These are phyloP conservation scores for Tragopan temminckii DNA, from an alignment of 2,797 vertebrate genomes.

Conservation along the genomic window DNA sequence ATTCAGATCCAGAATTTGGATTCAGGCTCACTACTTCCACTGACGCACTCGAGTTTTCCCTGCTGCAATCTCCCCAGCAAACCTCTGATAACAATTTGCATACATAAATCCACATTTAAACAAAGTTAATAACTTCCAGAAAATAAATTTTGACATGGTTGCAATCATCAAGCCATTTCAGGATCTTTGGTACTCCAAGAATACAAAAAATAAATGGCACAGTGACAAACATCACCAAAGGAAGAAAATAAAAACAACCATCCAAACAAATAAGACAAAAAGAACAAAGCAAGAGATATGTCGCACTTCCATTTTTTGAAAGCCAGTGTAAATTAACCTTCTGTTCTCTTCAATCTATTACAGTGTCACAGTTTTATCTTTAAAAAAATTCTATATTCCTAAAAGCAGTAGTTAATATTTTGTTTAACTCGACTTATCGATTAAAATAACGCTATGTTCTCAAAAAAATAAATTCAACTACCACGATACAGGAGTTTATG, in stretches of 20 bases:
- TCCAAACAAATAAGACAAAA: conserved; percentile 47
- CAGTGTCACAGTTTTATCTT: conserved; percentile 71
- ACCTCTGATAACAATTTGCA: conserved; percentile 18
- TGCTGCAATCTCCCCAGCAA: conserved; percentile 38
- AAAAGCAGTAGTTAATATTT: conserved; percentile 77
- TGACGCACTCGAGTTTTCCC: background rate
- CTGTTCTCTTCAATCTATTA: conserved; percentile 55
- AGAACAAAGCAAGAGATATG: conserved; percentile 49
- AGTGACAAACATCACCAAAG: conserved; percentile 59
- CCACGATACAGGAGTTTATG: conserved; percentile 63
- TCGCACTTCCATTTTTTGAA: conserved; percentile 43
- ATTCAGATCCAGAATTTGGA: background rate
- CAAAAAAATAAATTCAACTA: conserved; percentile 46
- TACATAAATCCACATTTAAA: conserved; percentile 1
- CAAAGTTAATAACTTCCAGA: conserved; percentile 47
- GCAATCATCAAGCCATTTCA: conserved; percentile 78
- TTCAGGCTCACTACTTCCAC: conserved; percentile 16
- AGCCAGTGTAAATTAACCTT: conserved; percentile 67
- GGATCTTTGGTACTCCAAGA: conserved; percentile 85
- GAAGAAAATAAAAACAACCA: conserved; percentile 22
- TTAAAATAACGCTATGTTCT: conserved; percentile 72
- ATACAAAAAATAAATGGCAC: conserved; percentile 78
- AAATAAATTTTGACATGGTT: conserved; percentile 55
- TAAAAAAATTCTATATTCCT: conserved; percentile 63
- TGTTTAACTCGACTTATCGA: conserved; percentile 72